phyloP scores from a whole-genome alignment of 92 coral and sea anemone species.

The Zoanthus gigantus region DNA sequence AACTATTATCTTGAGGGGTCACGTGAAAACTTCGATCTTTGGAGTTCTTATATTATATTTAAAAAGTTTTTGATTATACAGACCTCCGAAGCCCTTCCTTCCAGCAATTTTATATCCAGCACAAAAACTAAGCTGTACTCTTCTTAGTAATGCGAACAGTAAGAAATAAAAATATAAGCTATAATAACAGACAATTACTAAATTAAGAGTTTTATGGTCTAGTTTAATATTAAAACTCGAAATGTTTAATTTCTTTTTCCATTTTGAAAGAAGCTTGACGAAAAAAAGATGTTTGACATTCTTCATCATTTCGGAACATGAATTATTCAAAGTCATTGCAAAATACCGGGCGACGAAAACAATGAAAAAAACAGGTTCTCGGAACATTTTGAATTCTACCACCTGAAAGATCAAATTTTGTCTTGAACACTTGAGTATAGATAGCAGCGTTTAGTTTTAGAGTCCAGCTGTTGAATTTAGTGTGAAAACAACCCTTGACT shows the following conservation, averaged over 20 bases:
- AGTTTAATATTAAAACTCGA: background rate
- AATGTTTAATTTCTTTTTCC: background rate
- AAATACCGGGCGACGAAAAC: constrained; percentile 38
- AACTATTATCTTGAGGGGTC: background rate
- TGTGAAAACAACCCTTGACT: background rate
- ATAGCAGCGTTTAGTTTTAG: background rate
- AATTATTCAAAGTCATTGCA: constrained; percentile 22
- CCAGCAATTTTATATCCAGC: too few species aligned
- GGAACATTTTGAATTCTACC: constrained; percentile 44
- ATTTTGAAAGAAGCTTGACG: constrained; percentile 13
- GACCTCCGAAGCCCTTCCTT: too few species aligned
- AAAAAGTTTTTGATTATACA: too few species aligned
- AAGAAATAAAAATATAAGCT: too few species aligned
- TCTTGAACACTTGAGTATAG: background rate
- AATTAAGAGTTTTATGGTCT: too few species aligned
- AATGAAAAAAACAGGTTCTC: constrained; percentile 50
- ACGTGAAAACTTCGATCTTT: too few species aligned
- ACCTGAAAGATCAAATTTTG: constrained; percentile 55
- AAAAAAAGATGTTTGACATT: constrained; percentile 20
- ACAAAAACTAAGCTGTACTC: too few species aligned
- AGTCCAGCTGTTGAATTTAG: background rate
- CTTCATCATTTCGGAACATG: constrained; percentile 11
- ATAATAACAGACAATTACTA: too few species aligned
- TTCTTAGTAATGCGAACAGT: too few species aligned
- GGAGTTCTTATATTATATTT: too few species aligned